phyloP scores from a whole-genome alignment of 1,140 invertebrate genomes.

The Cryptotermes secundus region DNA sequence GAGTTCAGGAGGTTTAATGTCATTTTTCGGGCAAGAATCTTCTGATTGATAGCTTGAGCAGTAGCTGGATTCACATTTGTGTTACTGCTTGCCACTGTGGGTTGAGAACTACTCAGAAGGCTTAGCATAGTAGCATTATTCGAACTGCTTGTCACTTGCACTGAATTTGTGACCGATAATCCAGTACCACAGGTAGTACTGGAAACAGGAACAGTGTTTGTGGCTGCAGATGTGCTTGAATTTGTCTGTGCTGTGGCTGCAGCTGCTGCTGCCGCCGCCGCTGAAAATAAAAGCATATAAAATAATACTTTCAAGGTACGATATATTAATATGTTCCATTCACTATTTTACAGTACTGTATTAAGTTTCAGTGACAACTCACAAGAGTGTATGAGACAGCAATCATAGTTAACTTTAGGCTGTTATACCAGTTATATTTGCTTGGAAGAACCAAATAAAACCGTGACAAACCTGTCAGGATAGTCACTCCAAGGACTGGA shows the following conservation, averaged over 20 bases:
- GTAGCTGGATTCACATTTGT: background rate
- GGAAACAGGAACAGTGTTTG: constrained; percentile 44
- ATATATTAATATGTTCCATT: too few species aligned
- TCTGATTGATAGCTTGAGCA: constrained; percentile 54
- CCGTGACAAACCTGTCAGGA: too few species aligned
- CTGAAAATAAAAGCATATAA: background rate
- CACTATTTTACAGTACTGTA: constrained; percentile 38
- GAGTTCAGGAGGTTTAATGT: constrained; percentile 36
- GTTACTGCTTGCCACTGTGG: constrained; percentile 42
- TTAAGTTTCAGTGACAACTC: constrained; percentile 35
- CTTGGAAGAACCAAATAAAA: background rate
- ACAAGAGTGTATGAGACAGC: constrained; percentile 13
- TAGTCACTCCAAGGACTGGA: too few species aligned
- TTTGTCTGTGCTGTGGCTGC: constrained; percentile 21
- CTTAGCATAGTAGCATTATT: constrained; percentile 67
- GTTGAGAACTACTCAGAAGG: constrained; percentile 60
- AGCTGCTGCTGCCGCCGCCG: constrained; percentile 23
- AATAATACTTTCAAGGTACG: too few species aligned
- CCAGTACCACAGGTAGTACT: background rate
- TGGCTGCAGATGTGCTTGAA: constrained; percentile 52
- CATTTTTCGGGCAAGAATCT: constrained; percentile 41
- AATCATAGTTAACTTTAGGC: background rate
- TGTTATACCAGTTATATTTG: background rate
- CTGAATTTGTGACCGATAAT: constrained; percentile 53
- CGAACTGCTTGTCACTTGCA: constrained; percentile 41